Base-by-base conservation (phyloP, 2,888 invertebrate species). In the Agrochola circellaris region DNA sequence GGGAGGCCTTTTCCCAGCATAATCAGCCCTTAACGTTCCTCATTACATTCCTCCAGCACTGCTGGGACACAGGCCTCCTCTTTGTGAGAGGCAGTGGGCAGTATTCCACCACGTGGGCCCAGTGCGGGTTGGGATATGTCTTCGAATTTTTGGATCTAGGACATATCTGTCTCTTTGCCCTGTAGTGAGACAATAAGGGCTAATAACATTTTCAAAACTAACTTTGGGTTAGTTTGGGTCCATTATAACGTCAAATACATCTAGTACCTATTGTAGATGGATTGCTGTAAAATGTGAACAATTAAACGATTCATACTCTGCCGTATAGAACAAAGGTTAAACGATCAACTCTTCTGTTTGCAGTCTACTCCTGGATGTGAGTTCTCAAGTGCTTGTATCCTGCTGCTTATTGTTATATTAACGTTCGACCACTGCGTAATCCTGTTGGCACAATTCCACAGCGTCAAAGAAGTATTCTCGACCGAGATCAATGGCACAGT, bases 401-500 rank as follows among this genome's bases (percentile, higher is more conserved):
- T 58, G 30, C 20, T 72, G 13, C n/a, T 54, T n/a, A 13, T 20
- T 30, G n/a, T 51, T 51, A 51, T 51, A 8, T 51, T 51, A 20
- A 51, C 23, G 23, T 51, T 51, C 23, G 9, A 23, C 11, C 20
- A 9, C 20, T 17, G 30, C 17, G 45, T 15, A n/a, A 23, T 38
- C 60, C 48, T 74, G 60, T 13, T 26, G 34, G 48, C 26, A 30
- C 48, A 9, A 13, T 20, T 51, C 6, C 38, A 17, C 26, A 17
- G 20, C 26, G 17, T 17, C 58, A 20, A 30, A 13, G n/a, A 15
- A 13, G 26, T 71, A 67, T 64, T 77, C 51, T 58, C 26, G 17
- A 62, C 42, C 42, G 70, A 56, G 77, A 77, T 51, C 62, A 77
- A 38, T 45, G 51, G 34, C 62, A 17, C 38, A 60, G 61, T 54